A percentile compares a stretch with the other conserved stretches of the same genome.
Conservation (phyloP, 2,888 invertebrate genomes). For the Tromatobia lineatoria region DNA sequence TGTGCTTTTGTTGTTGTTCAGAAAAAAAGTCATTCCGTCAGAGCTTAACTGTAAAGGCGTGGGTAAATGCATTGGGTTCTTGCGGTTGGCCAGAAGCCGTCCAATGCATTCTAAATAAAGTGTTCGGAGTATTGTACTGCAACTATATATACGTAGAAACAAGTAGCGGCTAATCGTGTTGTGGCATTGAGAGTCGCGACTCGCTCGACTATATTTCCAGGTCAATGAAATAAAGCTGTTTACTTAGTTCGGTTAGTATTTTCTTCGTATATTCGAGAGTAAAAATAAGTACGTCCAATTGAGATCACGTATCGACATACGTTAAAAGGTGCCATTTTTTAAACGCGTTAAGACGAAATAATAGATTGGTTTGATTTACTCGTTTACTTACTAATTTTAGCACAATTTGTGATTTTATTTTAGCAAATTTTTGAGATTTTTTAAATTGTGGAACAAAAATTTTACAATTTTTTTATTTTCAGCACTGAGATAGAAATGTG, state of each 20-base stretch:
- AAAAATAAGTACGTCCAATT: no score
- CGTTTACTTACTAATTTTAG: no score
- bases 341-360: no score
- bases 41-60: slow-evolving; percentile 8
- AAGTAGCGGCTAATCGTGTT: slow-evolving; percentile 9
- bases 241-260: neutral
- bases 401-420: no score
- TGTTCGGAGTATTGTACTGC: neutral
- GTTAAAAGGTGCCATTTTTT: no score
- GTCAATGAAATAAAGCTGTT: slow-evolving; percentile 48
- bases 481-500: no score
- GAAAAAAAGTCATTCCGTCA: slow-evolving; percentile 11
- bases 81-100: slow-evolving; percentile 23
- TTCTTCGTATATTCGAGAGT: neutral
- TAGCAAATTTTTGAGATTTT: no score
- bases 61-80: slow-evolving; percentile 1
- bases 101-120: slow-evolving; percentile 44
- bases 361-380: no score
- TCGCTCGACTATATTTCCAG: slow-evolving; percentile 43
- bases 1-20: neutral
- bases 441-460: no score
- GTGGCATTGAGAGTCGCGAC: slow-evolving; percentile 40
- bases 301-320: no score
- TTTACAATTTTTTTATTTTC: no score
- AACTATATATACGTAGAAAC: neutral